phyloP scores from a whole-genome alignment of 2,888 invertebrate genomes.

The Itoplectis maculator region DNA sequence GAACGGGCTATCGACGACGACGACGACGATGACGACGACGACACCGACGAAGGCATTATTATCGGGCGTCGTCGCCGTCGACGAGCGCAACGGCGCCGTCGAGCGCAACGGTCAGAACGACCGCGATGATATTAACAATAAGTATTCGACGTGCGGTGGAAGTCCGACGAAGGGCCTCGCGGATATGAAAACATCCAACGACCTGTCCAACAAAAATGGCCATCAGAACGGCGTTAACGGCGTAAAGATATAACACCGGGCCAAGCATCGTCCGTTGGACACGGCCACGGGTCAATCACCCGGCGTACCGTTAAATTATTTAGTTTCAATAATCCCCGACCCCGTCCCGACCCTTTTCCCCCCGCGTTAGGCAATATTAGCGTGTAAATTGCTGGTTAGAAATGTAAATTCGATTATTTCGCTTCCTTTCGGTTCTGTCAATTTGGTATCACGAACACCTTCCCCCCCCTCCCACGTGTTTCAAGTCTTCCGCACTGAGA shows the following conservation, averaged over 20 bases:
- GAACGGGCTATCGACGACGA: constrained; percentile 10
- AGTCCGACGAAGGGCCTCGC: constrained; percentile 52
- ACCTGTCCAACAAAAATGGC: constrained; percentile 51
- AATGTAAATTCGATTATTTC: neutral
- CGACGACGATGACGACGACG: constrained; percentile 10
- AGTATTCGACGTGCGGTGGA: constrained; percentile 43
- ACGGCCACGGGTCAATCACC: constrained; percentile 20
- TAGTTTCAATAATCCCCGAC: constrained; percentile 39
- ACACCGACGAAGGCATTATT: too few relatives aligned
- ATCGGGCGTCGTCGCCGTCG: constrained; percentile 29
- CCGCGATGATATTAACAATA: constrained; percentile 30
- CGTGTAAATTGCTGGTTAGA: constrained; percentile 32
- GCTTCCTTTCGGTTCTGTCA: constrained; percentile 23
- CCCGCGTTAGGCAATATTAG: constrained; percentile 64
- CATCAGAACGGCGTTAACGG: constrained; percentile 63
- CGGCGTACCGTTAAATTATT: constrained; percentile 48
- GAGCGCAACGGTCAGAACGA: constrained; percentile 44
- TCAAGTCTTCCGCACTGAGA: constrained; percentile 29
- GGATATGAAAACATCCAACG: constrained; percentile 23
- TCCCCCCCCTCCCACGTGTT: constrained; percentile 1
- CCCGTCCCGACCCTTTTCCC: constrained; percentile 1
- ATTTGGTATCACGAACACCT: constrained; percentile 6
- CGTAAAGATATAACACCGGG: constrained; percentile 71
- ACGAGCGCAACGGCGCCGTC: constrained; percentile 24
- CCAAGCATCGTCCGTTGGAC: neutral